Conservation (phyloP, 2,888 invertebrate species). For the Stenurella melanura region DNA sequence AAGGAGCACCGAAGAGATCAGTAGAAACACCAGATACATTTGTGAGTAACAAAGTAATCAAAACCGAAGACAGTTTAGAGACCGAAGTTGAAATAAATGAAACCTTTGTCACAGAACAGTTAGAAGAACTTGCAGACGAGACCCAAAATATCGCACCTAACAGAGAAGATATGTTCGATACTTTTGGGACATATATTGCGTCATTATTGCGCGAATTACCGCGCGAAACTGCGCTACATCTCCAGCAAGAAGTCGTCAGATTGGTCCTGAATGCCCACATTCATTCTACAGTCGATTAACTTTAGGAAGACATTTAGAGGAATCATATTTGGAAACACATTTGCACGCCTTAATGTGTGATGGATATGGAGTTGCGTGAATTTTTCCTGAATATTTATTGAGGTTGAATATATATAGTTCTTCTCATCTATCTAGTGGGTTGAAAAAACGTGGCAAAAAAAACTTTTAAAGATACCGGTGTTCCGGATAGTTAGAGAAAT, state of each 20-base stretch:
- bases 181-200: conserved; percentile 19
- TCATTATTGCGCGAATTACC: conserved; percentile 11
- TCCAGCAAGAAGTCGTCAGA: conserved; percentile 14
- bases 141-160: not conserved
- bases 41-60: not conserved
- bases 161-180: conserved; percentile 20
- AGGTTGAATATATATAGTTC: no score
- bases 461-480: no score
- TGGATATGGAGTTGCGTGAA: no score
- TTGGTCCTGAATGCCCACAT: conserved; percentile 16
- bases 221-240: not conserved
- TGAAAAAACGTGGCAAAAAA: no score
- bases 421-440: no score
- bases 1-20: not conserved
- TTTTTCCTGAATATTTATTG: no score
- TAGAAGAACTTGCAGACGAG: not conserved
- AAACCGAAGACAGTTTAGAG: not conserved
- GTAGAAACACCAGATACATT: not conserved
- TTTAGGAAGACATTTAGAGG: not conserved
- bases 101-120: not conserved
- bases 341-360: no score
- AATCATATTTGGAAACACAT: no score
- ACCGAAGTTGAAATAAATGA: not conserved
- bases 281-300: not conserved
- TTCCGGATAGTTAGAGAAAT: no score